These are phyloP conservation scores for Pachymerium ferrugineum DNA, from an alignment of 2,888 invertebrate genomes.

Conservation along the genomic window DNA sequence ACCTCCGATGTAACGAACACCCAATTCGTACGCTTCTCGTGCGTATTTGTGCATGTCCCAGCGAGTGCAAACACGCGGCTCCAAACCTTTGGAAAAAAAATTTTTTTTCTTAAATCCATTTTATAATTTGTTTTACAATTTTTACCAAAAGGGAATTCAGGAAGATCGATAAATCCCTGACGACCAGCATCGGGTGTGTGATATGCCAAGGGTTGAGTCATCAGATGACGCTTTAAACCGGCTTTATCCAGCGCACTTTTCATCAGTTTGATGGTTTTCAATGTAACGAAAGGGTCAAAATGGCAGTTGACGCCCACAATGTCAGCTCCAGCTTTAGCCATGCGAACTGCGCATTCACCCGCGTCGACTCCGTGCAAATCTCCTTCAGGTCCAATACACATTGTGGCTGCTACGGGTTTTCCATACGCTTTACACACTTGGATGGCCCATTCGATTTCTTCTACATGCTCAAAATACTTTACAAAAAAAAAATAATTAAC, in stretches of 20 bases:
- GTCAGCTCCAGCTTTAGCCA: conserved; percentile 47
- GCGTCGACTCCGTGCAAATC: conserved; percentile 45
- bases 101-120: background rate
- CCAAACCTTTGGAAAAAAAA: conserved; percentile 42
- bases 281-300: conserved; percentile 45
- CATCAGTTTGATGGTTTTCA: conserved; percentile 45
- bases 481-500: conserved; percentile 12
- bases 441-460: conserved; percentile 49
- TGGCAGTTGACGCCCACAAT: conserved; percentile 49
- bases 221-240: conserved; percentile 44
- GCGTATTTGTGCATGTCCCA: conserved; percentile 49
- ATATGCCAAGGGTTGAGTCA: conserved; percentile 45
- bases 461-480: conserved; percentile 48
- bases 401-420: conserved; percentile 46
- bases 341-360: conserved; percentile 47
- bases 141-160: conserved; percentile 49
- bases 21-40: conserved; percentile 46
- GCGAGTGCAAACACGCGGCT: conserved; percentile 46
- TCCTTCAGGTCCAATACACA: conserved; percentile 49
- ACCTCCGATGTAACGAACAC: conserved; percentile 49
- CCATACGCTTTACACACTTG: conserved; percentile 44
- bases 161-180: conserved; percentile 49
- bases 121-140: background rate
- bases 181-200: conserved; percentile 46
- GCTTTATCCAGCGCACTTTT: conserved; percentile 44